Evolutionary conservation across 35 echinoderm and acorn worm species (phyloP).

Genomic region (Holothuria glaberrima): DNA sequence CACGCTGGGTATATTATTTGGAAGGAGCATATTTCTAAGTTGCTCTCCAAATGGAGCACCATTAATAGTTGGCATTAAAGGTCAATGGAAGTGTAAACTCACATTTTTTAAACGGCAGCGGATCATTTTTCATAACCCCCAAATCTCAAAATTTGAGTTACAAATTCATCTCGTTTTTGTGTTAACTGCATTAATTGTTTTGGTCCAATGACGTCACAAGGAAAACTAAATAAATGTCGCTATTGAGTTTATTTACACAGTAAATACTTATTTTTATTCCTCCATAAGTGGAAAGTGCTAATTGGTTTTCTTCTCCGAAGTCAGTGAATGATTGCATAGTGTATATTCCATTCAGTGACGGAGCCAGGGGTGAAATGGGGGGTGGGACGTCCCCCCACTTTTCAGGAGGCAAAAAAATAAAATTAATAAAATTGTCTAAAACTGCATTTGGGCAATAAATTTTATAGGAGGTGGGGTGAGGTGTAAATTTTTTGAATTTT

Average conservation of each 20-base stretch:
- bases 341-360: background rate
- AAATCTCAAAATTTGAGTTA: conserved; percentile 9
- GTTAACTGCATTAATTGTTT: background rate
- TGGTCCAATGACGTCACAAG: background rate
- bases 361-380: background rate
- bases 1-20: conserved; percentile 1
- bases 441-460: background rate
- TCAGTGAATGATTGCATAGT: background rate
- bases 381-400: background rate
- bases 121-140: conserved; percentile 7
- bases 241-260: conserved; percentile 2
- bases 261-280: background rate
- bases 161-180: conserved; percentile 8
- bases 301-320: background rate
- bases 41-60: background rate
- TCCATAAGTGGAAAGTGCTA: conserved; percentile 1
- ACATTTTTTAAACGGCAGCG: too few species aligned
- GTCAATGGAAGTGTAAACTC: background rate
- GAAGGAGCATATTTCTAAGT: background rate
- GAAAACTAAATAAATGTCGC: conserved; percentile 8
- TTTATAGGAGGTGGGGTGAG: background rate
- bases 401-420: conserved; percentile 1
- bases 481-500: background rate
- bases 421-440: conserved; percentile 10
- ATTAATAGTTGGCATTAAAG: background rate